phyloP scores from a whole-genome alignment of 2,797 vertebrate genomes.

The Enteromius radiatus region DNA sequence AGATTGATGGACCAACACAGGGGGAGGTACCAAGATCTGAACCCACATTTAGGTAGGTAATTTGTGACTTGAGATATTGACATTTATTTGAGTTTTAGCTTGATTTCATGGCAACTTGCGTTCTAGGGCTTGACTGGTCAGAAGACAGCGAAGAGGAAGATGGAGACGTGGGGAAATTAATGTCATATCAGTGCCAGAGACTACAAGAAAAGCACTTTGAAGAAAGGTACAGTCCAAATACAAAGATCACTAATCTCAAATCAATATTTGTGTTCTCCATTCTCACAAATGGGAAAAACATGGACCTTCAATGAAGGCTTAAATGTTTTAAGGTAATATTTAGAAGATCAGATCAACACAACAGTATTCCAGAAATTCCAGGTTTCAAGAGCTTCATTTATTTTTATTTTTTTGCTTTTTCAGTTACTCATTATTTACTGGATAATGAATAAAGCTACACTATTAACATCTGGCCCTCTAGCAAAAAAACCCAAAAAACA shows the following conservation, averaged over 20 bases:
- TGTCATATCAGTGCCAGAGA: conserved; percentile 87
- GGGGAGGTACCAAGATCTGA: conserved; percentile 49
- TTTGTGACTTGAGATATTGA: background rate
- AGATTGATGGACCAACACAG: conserved; percentile 54
- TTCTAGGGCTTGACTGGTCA: conserved; percentile 95
- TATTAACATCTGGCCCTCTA: background rate
- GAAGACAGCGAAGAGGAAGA: conserved; percentile 94
- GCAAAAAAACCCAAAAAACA: too few species aligned
- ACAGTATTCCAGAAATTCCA: background rate
- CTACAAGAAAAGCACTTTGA: conserved; percentile 81
- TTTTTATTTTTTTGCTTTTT: background rate
- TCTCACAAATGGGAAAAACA: background rate
- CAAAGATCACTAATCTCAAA: background rate
- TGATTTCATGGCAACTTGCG: conserved; percentile 3
- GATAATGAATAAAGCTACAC: background rate
- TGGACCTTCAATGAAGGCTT: background rate
- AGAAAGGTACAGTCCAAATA: conserved; percentile 64
- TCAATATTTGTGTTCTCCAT: background rate
- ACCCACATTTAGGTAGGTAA: conserved; percentile 54
- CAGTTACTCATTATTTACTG: background rate
- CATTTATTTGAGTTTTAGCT: background rate
- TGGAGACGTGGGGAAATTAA: conserved; percentile 81
- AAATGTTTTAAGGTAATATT: background rate
- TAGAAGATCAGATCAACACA: background rate
- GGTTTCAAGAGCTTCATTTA: background rate